These are phyloP conservation scores for Drosophila mimetica DNA, from an alignment of 2,888 invertebrate genomes.

Conservation along the genomic window DNA sequence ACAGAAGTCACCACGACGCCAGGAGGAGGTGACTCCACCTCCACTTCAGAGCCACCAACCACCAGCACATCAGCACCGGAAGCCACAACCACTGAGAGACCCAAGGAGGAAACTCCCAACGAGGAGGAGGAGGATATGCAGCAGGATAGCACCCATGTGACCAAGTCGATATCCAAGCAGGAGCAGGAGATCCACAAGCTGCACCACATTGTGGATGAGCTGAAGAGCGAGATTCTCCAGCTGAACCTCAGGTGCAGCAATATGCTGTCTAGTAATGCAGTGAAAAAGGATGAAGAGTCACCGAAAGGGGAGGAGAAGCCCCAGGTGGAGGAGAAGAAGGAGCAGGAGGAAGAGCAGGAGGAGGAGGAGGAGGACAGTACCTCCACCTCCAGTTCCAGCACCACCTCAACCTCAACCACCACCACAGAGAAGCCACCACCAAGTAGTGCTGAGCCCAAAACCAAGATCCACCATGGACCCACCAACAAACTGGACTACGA, in stretches of 20 bases:
- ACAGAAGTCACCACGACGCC: not conserved
- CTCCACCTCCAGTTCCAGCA: constrained; percentile 12
- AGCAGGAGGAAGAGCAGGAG: constrained; percentile 10
- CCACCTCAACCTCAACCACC: constrained; percentile 1
- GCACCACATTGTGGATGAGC: constrained; percentile 8
- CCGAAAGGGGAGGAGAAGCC: not conserved
- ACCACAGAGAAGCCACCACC: constrained; percentile 8
- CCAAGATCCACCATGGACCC: constrained; percentile 2
- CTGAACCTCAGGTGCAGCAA: constrained; percentile 3
- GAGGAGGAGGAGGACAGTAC: constrained; percentile 1
- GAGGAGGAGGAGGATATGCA: constrained; percentile 15
- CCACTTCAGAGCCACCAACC: constrained; percentile 9
- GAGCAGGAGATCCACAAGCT: constrained; percentile 17
- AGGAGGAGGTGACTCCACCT: not conserved
- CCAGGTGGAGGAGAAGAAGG: not conserved
- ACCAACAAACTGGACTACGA: constrained; percentile 17
- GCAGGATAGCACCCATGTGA: constrained; percentile 5
- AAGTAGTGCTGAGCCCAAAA: not conserved
- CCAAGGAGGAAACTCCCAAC: too few species aligned
- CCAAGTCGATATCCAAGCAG: constrained; percentile 11
- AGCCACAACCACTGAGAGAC: not conserved
- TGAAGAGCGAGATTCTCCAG: constrained; percentile 11
- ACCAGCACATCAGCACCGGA: too few species aligned
- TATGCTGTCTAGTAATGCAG: not conserved
- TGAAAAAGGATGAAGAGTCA: not conserved